These are phyloP conservation scores for Sinotaia quadrata DNA, from an alignment of 2,888 invertebrate genomes.

Conservation along the genomic window DNA sequence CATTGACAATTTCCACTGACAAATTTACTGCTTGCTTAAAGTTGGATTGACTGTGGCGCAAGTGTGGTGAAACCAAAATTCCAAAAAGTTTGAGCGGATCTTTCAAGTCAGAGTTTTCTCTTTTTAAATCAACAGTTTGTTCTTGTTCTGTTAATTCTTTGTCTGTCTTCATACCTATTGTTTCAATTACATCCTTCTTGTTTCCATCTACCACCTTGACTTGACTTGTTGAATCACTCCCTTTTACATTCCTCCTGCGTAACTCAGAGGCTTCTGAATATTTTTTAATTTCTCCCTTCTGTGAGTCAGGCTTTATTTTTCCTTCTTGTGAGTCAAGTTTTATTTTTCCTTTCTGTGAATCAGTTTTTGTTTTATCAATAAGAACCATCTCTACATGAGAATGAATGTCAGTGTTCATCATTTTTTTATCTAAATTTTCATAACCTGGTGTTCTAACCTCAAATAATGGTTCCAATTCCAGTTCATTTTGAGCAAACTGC, in stretches of 20 bases:
- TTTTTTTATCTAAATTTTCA: background rate
- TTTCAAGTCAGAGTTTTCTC: background rate
- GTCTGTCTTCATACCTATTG: background rate
- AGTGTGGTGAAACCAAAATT: slow-evolving; percentile 19
- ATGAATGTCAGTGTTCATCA: background rate
- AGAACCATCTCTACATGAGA: background rate
- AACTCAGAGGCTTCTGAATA: no score
- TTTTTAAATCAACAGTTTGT: no score
- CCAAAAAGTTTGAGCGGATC: slow-evolving; percentile 23
- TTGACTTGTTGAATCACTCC: background rate
- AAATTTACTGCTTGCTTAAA: slow-evolving; percentile 3
- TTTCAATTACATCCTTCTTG: background rate
- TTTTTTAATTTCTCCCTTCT: background rate
- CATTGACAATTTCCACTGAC: slow-evolving; percentile 18
- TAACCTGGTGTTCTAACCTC: background rate
- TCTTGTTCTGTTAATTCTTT: no score
- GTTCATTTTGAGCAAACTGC: slow-evolving; percentile 20
- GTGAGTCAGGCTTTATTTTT: background rate
- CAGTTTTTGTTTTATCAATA: slow-evolving; percentile 1
- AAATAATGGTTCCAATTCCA: slow-evolving; percentile 10
- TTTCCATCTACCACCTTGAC: background rate
- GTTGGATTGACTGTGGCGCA: slow-evolving; percentile 13
- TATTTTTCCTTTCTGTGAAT: background rate
- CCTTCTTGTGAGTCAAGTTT: background rate
- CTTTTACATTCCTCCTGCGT: background rate